Evolutionary conservation across 1,140 invertebrate species (phyloP).

Genomic region (Drosophila obscura): DNA sequence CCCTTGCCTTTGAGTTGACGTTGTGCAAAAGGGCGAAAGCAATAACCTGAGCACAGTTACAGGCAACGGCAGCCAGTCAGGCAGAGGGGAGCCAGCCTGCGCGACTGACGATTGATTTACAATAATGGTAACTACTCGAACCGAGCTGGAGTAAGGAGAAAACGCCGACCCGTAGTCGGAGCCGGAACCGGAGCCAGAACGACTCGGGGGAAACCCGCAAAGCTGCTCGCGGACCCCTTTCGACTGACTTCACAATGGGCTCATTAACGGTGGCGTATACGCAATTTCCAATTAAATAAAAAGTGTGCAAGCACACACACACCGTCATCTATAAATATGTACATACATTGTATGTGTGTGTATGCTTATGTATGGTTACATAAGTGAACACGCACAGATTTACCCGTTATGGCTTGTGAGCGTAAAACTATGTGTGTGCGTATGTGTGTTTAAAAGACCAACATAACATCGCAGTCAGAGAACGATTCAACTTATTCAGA

Average conservation of each 20-base stretch:
- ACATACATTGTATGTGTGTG: slow-evolving; percentile 3
- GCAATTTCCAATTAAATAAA: slow-evolving; percentile 79
- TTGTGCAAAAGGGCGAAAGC: slow-evolving; percentile 36
- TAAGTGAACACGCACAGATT: slow-evolving; percentile 50
- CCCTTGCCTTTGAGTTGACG: slow-evolving; percentile 50
- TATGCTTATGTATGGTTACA: slow-evolving; percentile 5
- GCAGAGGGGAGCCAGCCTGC: slow-evolving; percentile 16
- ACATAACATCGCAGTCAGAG: slow-evolving; percentile 57
- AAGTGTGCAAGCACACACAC: slow-evolving; percentile 38
- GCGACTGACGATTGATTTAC: slow-evolving; percentile 70
- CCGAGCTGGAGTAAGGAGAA: slow-evolving; percentile 8
- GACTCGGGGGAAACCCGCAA: slow-evolving; percentile 13
- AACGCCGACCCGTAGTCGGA: slow-evolving; percentile 18
- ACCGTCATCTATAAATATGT: background rate
- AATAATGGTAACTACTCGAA: slow-evolving; percentile 70
- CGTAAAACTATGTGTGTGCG: too few relatives aligned
- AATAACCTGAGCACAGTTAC: slow-evolving; percentile 36
- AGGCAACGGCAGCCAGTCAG: background rate
- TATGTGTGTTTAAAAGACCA: slow-evolving; percentile 65
- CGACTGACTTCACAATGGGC: slow-evolving; percentile 62
- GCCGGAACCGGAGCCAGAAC: slow-evolving; percentile 21
- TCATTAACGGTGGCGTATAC: slow-evolving; percentile 75
- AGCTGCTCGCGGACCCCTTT: slow-evolving; percentile 10
- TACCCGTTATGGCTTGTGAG: slow-evolving; percentile 51
- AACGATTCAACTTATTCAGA: slow-evolving; percentile 48